A percentile compares a stretch with the other conserved stretches of the same genome.
Evolutionary conservation across 1,140 invertebrate species (phyloP).

Genomic region (Heliconius congener): DNA sequence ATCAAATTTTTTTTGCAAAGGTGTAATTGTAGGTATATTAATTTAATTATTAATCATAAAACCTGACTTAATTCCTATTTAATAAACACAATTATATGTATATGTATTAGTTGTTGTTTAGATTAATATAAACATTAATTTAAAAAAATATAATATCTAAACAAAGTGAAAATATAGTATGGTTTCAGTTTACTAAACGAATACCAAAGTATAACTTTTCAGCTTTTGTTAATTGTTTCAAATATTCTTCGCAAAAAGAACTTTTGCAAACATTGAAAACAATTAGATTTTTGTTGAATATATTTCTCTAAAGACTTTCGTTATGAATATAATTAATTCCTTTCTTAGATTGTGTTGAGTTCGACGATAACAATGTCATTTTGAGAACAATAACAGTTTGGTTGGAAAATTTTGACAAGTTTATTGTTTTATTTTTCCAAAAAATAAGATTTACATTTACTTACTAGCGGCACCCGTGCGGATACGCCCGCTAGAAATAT

Average conservation of each 20-base stretch:
- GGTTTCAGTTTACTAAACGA: neutral
- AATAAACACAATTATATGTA: too few relatives aligned
- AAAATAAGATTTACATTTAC: too few relatives aligned
- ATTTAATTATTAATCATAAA: too few relatives aligned
- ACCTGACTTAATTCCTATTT: too few relatives aligned
- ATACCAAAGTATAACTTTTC: slow-evolving; percentile 1
- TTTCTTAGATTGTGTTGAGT: slow-evolving; percentile 3
- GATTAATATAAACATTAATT: too few relatives aligned
- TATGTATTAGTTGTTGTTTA: too few relatives aligned
- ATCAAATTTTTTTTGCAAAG: too few relatives aligned
- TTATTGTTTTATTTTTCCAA: neutral
- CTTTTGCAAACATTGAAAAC: slow-evolving; percentile 9
- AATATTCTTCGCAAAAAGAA: slow-evolving; percentile 16
- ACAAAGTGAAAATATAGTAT: neutral
- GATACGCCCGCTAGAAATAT: too few relatives aligned
- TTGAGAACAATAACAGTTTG: slow-evolving; percentile 9
- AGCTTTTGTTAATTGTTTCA: slow-evolving; percentile 24
- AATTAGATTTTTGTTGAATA: slow-evolving; percentile 3
- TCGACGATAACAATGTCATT: slow-evolving; percentile 5
- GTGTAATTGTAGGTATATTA: too few relatives aligned
- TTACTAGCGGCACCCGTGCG: too few relatives aligned
- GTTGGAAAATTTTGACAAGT: neutral
- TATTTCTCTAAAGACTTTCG: neutral
- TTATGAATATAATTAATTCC: slow-evolving; percentile 6
- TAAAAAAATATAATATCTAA: neutral